Evolutionary conservation across 2,888 invertebrate species (phyloP), one percentile per base, ranked within the genome.

Genomic region (Cataglyphis livida): DNA sequence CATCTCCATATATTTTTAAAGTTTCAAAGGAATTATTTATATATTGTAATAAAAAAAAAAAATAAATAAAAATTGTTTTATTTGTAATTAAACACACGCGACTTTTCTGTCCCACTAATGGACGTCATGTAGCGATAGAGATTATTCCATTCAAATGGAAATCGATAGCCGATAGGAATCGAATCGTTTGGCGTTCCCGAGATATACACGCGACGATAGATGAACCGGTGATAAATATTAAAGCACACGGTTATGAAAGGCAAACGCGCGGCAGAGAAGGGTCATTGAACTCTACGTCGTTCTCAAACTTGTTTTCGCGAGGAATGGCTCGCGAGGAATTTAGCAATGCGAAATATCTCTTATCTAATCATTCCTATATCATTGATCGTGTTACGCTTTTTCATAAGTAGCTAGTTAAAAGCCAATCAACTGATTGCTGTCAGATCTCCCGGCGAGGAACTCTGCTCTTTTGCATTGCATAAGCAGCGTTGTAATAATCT

Each of bases 351-450:
- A 84, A 76, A 85, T 89, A 86, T 85, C 86, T 89, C 84, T 88
- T 83, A 68, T 85, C 84, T 85, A 89, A 89, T 87, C 81, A 51
- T 82, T 89, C 90, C 89, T 89, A 87, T 89, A 85, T 89, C 90
- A 88, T 82, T 75, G 85, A 85, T 85, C 85, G 86, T 88, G 64
- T 48, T 61, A 78, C 28, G 57, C 35, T 83, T 83, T 68, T 75
- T 75, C 44, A 5, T 54, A 15, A 32, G 21, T 51, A 28, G 0
- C n/a, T 54, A 38, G 32, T 65, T n/a, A 28, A 54, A 51, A 44
- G 15, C n/a, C 21, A 25, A 65, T 28, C 25, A 21, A n/a, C 25
- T 6, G 76, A 57, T 12, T n/a, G 3, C 18, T 7, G n/a, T 1
- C n/a, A 15, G 9, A 51, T 21, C 6, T 1, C 25, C 18, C 0